Percentiles rank a stretch among this genome's conserved stretches.
These are phyloP conservation scores for Battus philenor DNA, from an alignment of 1,140 invertebrate genomes.

Conservation along the genomic window DNA sequence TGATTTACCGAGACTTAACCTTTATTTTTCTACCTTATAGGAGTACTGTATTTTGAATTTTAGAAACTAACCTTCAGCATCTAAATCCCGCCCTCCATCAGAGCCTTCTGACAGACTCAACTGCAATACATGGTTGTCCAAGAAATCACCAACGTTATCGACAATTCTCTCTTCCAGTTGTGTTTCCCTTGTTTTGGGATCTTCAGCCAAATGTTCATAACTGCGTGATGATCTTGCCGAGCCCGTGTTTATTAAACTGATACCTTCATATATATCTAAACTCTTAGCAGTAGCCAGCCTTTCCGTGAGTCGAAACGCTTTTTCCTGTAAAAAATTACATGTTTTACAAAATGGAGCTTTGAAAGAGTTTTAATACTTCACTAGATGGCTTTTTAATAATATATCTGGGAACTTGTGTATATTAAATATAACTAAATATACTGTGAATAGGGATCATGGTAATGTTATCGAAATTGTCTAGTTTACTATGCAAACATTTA, in stretches of 20 bases:
- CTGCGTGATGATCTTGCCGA: conserved; percentile 58
- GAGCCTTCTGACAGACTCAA: conserved; percentile 50
- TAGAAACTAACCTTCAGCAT: conserved; percentile 73
- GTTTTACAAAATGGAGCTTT: too few relatives aligned
- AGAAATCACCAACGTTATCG: conserved; percentile 60
- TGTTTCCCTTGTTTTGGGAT: conserved; percentile 58
- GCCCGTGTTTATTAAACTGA: conserved; percentile 58
- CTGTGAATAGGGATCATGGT: too few relatives aligned
- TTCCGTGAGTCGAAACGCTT: conserved; percentile 60
- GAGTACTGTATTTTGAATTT: too few relatives aligned
- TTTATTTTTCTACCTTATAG: too few relatives aligned
- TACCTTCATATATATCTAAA: conserved; percentile 55
- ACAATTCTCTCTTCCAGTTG: conserved; percentile 64
- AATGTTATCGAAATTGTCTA: too few relatives aligned
- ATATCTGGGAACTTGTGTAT: too few relatives aligned
- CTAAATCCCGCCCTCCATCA: conserved; percentile 50
- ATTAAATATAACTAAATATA: too few relatives aligned
- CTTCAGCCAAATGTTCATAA: conserved; percentile 58
- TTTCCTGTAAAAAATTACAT: conserved; percentile 51
- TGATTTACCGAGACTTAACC: too few relatives aligned
- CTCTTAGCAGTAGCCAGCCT: conserved; percentile 49
- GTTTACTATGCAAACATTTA: too few relatives aligned
- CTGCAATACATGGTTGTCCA: conserved; percentile 64
- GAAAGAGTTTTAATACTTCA: too few relatives aligned
- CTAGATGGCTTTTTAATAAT: too few relatives aligned